phyloP scores from a whole-genome alignment of 2,113 vertebrate genomes.

The Colistium nudipinnis region DNA sequence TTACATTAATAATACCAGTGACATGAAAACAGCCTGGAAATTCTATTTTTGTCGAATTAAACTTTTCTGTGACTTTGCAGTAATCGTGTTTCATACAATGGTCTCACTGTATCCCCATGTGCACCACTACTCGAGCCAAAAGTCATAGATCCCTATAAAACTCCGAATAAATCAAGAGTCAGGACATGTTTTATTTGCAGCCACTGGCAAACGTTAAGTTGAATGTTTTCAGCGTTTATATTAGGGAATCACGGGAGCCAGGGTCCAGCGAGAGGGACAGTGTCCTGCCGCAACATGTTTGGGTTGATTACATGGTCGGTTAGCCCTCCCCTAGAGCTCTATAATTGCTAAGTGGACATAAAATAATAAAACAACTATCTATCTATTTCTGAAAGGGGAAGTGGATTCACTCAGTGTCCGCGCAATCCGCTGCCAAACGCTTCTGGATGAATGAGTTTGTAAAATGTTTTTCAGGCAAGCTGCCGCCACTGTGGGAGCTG shows the following conservation, averaged over 20 bases:
- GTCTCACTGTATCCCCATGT: not conserved
- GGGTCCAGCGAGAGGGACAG: slow-evolving; percentile 41
- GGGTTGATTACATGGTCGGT: slow-evolving; percentile 60
- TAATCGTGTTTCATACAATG: not conserved
- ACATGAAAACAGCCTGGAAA: not conserved
- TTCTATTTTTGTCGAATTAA: not conserved
- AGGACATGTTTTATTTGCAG: slow-evolving; percentile 2
- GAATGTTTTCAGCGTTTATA: slow-evolving; percentile 41
- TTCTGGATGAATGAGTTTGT: slow-evolving; percentile 50
- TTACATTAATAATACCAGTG: not conserved
- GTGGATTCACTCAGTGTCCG: slow-evolving; percentile 35
- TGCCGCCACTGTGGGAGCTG: slow-evolving; percentile 3
- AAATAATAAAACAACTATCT: not conserved
- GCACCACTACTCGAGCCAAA: not conserved
- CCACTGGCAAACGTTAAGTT: slow-evolving; percentile 17
- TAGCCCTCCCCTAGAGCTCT: slow-evolving; percentile 44
- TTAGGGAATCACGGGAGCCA: slow-evolving; percentile 18
- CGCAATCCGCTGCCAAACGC: slow-evolving; percentile 22
- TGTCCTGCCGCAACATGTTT: slow-evolving; percentile 54
- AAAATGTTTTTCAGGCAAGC: slow-evolving; percentile 28
- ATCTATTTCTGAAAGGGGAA: slow-evolving; percentile 29
- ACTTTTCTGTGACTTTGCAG: not conserved
- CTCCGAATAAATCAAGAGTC: slow-evolving; percentile 16
- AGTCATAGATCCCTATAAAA: slow-evolving; percentile 14
- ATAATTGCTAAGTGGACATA: slow-evolving; percentile 44